A percentile compares a stretch with the other conserved stretches of the same genome.
phyloP scores from a whole-genome alignment of 2,797 vertebrate species.

The Manis pentadactyla region DNA sequence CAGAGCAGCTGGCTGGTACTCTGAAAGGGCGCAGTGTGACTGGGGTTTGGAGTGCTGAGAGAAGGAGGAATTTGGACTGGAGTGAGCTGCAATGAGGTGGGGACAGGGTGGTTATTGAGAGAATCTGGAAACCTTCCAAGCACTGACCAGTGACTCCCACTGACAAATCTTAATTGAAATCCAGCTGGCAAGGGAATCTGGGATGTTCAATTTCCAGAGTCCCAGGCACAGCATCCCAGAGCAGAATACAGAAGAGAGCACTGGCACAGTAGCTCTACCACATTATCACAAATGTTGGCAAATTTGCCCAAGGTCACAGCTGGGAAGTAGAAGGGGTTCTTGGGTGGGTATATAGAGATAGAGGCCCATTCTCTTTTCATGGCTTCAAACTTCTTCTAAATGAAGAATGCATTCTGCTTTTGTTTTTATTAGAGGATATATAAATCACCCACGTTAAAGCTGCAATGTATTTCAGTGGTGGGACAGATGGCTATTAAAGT shows the following conservation, averaged over 20 bases:
- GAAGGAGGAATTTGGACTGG: background rate
- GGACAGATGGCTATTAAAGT: background rate
- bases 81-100: background rate
- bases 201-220: background rate
- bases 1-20: background rate
- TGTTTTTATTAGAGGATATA: slow-evolving; percentile 4
- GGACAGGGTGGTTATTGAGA: background rate
- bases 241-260: background rate
- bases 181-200: background rate
- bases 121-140: background rate
- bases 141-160: background rate
- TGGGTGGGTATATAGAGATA: background rate
- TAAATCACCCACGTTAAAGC: background rate
- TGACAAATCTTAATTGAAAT: background rate
- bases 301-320: background rate
- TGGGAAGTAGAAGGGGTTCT: background rate
- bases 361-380: background rate
- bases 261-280: background rate
- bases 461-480: background rate
- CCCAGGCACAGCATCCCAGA: background rate
- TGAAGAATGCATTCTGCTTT: background rate
- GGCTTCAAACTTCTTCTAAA: background rate
- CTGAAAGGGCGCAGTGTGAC: background rate
- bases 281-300: background rate
- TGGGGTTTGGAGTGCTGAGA: background rate